Evolutionary conservation across 2,888 invertebrate genomes (phyloP), one percentile per base, ranked within the genome.

Genomic region (Platypus cylindrus): DNA sequence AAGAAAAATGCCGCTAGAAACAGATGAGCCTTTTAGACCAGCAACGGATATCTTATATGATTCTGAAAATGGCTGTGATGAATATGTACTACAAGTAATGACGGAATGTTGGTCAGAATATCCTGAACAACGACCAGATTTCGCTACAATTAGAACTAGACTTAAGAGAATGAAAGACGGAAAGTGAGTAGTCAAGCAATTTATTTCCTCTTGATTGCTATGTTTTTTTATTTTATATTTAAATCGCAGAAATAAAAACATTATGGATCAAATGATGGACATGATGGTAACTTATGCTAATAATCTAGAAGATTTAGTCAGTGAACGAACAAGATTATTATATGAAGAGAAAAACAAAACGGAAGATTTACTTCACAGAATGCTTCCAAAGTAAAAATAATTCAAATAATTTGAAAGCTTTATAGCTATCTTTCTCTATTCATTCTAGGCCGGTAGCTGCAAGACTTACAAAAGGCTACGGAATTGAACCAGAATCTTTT

Each of bases 221-320:
- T 30, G 18, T 17, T 30, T 18, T 17, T 30, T 18, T 27, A n/a
- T 23, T 5, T 5, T 3, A 9, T 27, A 12, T 27, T 9, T 27
- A 14, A 13, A 17, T 50, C 60, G 30, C 53, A 85, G 85, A 56
- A 81, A 76, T 53, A 75, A 80, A 52, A 90, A 90, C 59, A 87
- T 91, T 50, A 86, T 91, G 86, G 91, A 93, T 63, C 89, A 91
- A 70, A 90, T 93, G 87, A 89, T 93, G 81, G 82, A 85, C 51
- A 90, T 91, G 86, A 90, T 93, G 90, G 93, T 90, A 61, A 89
- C 86, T 55, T 91, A 94, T 63, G 89, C 91, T 38, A 84, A 86
- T 62, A 86, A 93, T 67, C 75, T 93, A 64, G 93, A 93, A 65
- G 89, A 89, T 62, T 75, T 93, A 65, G 93, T 93, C 56, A 81